Evolutionary conservation across 2,797 vertebrate species (phyloP).

Genomic region (Pangasius sanitwongsei): DNA sequence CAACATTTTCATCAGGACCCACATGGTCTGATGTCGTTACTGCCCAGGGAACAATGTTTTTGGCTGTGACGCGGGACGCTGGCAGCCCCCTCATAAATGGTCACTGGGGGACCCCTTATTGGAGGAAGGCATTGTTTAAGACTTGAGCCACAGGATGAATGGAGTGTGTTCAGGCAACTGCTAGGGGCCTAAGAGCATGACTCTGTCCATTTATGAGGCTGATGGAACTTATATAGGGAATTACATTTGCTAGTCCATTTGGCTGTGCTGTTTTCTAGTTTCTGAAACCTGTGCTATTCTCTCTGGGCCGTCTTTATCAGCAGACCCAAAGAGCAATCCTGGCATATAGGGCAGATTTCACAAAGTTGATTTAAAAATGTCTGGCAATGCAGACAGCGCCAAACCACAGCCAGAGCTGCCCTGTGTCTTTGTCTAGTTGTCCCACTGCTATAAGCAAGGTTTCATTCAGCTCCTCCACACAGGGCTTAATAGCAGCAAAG

Average conservation of each 20-base stretch:
- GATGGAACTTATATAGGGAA: too few relatives aligned
- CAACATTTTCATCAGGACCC: background rate
- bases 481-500: background rate
- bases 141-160: too few relatives aligned
- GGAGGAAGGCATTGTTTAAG: background rate
- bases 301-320: background rate
- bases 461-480: background rate
- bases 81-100: background rate
- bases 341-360: background rate
- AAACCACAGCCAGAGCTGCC: background rate
- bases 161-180: too few relatives aligned
- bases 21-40: background rate
- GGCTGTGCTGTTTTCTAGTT: background rate
- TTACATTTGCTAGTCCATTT: too few relatives aligned
- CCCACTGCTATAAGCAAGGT: background rate
- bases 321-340: background rate
- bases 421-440: background rate
- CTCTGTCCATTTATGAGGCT: too few relatives aligned
- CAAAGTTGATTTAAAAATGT: background rate
- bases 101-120: background rate
- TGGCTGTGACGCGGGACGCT: background rate
- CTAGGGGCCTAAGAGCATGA: background rate
- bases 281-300: background rate
- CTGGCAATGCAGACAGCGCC: background rate
- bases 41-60: background rate